These are phyloP conservation scores for Cyrtonyx montezumae DNA, from an alignment of 2,113 vertebrate species.

Conservation along the genomic window DNA sequence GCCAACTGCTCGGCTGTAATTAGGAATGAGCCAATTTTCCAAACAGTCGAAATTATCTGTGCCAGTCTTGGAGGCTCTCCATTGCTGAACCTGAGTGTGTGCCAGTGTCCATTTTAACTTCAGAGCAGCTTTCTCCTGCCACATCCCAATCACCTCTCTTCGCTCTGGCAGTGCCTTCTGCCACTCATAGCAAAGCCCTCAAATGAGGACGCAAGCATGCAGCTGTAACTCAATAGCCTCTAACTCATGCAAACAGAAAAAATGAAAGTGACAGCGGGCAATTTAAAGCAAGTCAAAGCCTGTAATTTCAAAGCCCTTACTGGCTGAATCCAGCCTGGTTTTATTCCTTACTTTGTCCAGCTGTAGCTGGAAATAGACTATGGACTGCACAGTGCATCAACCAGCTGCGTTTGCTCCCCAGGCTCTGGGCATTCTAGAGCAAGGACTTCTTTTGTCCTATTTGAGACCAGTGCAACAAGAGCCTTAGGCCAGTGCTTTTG, in stretches of 20 bases:
- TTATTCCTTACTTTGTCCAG: background rate
- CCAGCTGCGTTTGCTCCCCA: background rate
- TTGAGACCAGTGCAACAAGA: background rate
- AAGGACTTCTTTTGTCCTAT: background rate
- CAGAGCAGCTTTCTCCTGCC: background rate
- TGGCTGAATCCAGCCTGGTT: slow-evolving; percentile 8
- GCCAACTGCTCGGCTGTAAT: background rate
- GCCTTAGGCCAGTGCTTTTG: background rate
- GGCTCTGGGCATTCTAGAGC: background rate
- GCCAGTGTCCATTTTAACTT: background rate
- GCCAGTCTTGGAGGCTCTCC: background rate
- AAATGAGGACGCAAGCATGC: background rate
- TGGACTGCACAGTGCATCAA: background rate
- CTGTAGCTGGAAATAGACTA: background rate
- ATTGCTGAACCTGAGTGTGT: background rate
- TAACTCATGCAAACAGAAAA: background rate
- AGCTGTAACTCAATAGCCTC: slow-evolving; percentile 38
- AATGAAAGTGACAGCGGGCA: background rate
- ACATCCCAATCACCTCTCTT: background rate
- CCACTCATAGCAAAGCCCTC: background rate
- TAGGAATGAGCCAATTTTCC: background rate
- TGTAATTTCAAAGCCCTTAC: slow-evolving; percentile 4
- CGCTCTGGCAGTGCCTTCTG: slow-evolving; percentile 4
- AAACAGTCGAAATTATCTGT: rapidly evolving
- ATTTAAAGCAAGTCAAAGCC: slow-evolving; percentile 11